Conservation (phyloP, 2,113 vertebrate species). For the Girardinichthys multiradiatus region DNA sequence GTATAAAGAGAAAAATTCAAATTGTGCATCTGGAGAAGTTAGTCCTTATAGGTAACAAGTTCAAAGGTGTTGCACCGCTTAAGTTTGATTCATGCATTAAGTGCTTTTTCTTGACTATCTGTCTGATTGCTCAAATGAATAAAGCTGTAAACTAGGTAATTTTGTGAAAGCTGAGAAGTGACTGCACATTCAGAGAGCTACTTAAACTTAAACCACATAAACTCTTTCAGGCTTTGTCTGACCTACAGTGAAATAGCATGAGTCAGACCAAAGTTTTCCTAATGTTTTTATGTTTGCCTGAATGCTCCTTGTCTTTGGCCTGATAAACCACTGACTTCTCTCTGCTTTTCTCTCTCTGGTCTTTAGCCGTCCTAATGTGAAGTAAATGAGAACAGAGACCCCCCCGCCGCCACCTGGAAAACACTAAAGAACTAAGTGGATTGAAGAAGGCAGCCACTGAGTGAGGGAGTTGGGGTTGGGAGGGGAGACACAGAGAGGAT, state of each 20-base stretch:
- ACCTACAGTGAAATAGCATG: conserved; percentile 13
- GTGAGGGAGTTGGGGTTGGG: conserved; percentile 51
- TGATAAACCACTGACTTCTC: conserved; percentile 28
- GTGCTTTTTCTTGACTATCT: background rate
- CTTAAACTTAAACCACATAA: background rate
- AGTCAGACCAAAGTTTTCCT: conserved; percentile 5
- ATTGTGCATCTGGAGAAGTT: background rate
- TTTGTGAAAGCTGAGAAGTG: background rate
- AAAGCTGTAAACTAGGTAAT: background rate
- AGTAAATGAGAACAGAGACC: conserved; percentile 52
- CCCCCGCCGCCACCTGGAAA: conserved; percentile 35
- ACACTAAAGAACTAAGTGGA: conserved; percentile 66
- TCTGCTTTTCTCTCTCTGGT: conserved; percentile 39
- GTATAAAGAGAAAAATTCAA: background rate
- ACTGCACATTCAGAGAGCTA: background rate
- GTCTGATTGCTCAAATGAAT: background rate
- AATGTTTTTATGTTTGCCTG: conserved; percentile 25
- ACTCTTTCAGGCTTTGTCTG: background rate
- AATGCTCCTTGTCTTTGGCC: conserved; percentile 11
- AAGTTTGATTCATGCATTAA: background rate
- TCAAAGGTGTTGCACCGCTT: background rate
- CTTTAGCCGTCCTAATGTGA: conserved; percentile 51
- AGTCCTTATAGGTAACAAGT: background rate
- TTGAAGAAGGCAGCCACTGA: conserved; percentile 65
- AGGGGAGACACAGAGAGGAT: conserved; percentile 60